Conservation (phyloP, 2,797 vertebrate species). For the Enteromius anoplus region DNA sequence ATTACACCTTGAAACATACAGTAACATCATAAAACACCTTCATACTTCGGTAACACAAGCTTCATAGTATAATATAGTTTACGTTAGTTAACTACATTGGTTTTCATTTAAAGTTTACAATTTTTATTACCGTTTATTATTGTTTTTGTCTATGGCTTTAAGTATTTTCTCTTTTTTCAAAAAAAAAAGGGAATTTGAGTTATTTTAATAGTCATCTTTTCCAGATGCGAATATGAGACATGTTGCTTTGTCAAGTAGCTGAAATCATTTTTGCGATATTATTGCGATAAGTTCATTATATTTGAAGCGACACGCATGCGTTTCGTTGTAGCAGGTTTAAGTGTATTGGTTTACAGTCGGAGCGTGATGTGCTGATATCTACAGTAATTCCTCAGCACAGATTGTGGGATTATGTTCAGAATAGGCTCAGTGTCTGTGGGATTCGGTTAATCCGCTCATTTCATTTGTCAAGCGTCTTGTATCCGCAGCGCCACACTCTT, state of each 20-base stretch:
- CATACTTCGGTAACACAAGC: background rate
- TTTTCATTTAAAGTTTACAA: background rate
- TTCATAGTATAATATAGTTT: background rate
- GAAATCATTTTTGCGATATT: background rate
- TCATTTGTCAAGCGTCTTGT: slow-evolving; percentile 57
- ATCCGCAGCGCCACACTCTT: slow-evolving; percentile 35
- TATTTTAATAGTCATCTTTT: too few relatives aligned
- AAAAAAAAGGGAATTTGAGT: too few relatives aligned
- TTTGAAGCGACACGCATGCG: background rate
- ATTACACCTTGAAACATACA: background rate
- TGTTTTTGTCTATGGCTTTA: too few relatives aligned
- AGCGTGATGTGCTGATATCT: background rate
- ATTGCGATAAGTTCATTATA: background rate
- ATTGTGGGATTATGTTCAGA: slow-evolving; percentile 54
- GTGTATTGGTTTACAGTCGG: background rate
- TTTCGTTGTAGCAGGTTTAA: background rate
- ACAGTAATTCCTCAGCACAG: slow-evolving; percentile 47
- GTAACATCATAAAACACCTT: background rate
- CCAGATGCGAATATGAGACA: background rate
- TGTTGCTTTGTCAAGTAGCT: background rate
- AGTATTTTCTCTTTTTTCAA: too few relatives aligned
- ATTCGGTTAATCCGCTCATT: slow-evolving; percentile 60
- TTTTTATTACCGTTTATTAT: too few relatives aligned
- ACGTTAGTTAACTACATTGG: too few relatives aligned
- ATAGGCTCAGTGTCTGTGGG: slow-evolving; percentile 59